Percentiles rank a stretch among this genome's conserved stretches.
phyloP scores from a whole-genome alignment of 1,140 invertebrate genomes.

The Meteorus sp. region DNA sequence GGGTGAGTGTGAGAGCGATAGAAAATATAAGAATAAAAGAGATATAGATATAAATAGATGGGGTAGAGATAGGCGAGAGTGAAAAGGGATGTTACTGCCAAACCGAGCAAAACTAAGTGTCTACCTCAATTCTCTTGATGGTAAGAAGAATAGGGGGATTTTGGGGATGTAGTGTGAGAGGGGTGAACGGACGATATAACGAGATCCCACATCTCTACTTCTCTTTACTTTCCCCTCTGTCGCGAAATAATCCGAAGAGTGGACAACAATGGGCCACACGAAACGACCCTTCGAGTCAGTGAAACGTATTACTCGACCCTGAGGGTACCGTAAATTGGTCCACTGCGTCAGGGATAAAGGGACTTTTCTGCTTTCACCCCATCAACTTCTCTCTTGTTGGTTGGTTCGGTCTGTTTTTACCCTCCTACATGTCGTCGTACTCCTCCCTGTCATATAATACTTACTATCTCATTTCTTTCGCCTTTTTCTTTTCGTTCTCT shows the following conservation, averaged over 20 bases:
- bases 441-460: too few relatives aligned
- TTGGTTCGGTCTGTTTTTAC: too few relatives aligned
- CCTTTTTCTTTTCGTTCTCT: too few relatives aligned
- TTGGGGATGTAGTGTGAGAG: conserved; percentile 20
- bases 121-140: background rate
- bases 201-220: conserved; percentile 41
- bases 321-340: conserved; percentile 54
- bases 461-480: too few relatives aligned
- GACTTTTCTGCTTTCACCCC: conserved; percentile 15
- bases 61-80: background rate
- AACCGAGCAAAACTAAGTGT: conserved; percentile 14
- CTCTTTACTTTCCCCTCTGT: too few relatives aligned
- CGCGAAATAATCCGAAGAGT: conserved; percentile 50
- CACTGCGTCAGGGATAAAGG: conserved; percentile 39
- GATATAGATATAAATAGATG: background rate
- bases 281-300: conserved; percentile 46
- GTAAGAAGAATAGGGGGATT: background rate
- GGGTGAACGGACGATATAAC: conserved; percentile 20
- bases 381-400: too few relatives aligned
- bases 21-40: background rate
- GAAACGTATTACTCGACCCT: conserved; percentile 39
- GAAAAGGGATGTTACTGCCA: background rate
- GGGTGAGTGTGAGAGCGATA: too few relatives aligned
- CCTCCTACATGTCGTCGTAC: too few relatives aligned
- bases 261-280: conserved; percentile 49